Base-by-base conservation (phyloP, 2,888 invertebrate genomes). In the Aleiodes leptofemur region DNA sequence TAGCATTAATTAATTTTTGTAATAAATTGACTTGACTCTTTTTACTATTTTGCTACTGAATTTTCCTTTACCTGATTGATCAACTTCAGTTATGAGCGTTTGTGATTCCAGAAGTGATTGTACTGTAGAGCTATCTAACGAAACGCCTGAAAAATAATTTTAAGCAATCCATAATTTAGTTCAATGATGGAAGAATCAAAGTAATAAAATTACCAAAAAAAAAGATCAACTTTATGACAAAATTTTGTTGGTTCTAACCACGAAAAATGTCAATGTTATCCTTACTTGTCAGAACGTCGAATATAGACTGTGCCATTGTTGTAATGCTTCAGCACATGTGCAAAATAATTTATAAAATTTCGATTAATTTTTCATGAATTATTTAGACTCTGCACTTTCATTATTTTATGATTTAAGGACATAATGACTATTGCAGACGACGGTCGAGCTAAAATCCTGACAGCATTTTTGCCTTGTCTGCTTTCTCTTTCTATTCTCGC, bases 281-380 rank as follows among this genome's bases (percentile, higher is more conserved):
- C 79, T 85, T 83, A 88, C 88, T 88, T 83, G 88, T 86, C 73
- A 88, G 76, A 76, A 86, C 86, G 80, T 89, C 88, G 78, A 88
- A 88, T 80, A 88, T 86, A 74, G 88, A 86, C 75, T 88, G 88
- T 76, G 88, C 87, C 88, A 89, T 89, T 74, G 61, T 71, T 50
- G 23, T 8, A 3, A 31, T 31, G 3, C 3, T n/a, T 31, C 38
- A 61, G 43, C 9, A 23, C 43, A 31, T 38, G 31, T 13, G 34
- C n/a, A 38, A 1, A 7, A 14, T 61, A 16, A 55, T 16, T 16
- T 57, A 57, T 13, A 61, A 61, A 61, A 14, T 14, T 43, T 14
- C 4, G 6, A 9, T 3, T 61, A n/a, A n/a, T 43, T 0, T 38
- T 16, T 61, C 61, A 61, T 14, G 38, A 61, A 14, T 61, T 6